Conservation (phyloP, 2,113 vertebrate species). For the Oxyruncus cristatus region DNA sequence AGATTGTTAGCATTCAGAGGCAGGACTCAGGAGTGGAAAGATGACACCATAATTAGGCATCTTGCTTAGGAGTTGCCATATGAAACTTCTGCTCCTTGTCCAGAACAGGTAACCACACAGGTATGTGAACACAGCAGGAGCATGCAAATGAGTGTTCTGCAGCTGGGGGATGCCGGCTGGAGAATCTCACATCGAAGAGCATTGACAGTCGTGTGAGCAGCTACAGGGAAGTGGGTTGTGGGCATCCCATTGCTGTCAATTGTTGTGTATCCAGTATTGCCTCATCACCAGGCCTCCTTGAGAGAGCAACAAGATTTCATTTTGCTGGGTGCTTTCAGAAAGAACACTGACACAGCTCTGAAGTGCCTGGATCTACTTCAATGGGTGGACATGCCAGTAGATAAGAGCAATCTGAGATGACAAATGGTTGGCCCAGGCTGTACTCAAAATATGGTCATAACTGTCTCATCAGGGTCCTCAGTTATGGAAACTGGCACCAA, state of each 20-base stretch:
- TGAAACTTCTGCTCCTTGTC: background rate
- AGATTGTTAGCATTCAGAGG: background rate
- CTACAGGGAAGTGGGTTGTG: background rate
- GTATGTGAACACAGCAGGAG: background rate
- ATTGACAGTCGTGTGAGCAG: background rate
- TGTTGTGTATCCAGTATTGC: background rate
- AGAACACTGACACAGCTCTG: background rate
- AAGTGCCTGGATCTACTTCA: background rate
- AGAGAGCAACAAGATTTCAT: background rate
- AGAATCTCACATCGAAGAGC: background rate
- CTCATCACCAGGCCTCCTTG: background rate
- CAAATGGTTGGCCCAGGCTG: background rate
- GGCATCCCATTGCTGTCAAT: background rate
- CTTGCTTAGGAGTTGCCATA: background rate
- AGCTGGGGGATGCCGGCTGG: background rate
- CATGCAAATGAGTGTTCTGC: rapidly evolving
- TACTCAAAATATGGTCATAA: background rate
- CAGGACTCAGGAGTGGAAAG: background rate
- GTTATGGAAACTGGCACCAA: background rate
- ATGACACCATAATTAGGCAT: rapidly evolving
- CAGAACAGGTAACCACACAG: background rate
- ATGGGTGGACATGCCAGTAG: background rate
- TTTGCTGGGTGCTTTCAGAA: background rate
- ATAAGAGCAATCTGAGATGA: background rate
- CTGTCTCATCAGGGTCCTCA: background rate